These are phyloP conservation scores for Acleris holmiana DNA, from an alignment of 2,888 invertebrate species.

Conservation along the genomic window DNA sequence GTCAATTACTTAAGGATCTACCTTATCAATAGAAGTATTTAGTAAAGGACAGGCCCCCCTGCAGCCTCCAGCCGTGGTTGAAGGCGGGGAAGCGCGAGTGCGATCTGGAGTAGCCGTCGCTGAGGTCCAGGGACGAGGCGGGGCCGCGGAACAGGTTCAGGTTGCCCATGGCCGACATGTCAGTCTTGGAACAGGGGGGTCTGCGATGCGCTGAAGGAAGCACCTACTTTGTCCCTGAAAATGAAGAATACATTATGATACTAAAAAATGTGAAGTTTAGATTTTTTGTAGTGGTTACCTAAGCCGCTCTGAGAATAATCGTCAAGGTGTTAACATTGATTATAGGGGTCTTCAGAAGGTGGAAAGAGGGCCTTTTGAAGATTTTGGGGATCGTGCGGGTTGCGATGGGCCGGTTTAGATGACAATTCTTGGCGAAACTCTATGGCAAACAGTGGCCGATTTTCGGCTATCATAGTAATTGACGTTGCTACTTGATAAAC, in stretches of 20 bases:
- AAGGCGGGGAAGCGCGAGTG: constrained; percentile 50
- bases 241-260: background rate
- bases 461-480: too few species aligned
- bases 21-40: constrained; percentile 1
- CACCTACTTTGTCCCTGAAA: constrained; percentile 53
- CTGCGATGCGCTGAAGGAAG: constrained; percentile 48
- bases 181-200: constrained; percentile 54
- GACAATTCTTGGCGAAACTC: too few species aligned
- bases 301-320: too few species aligned
- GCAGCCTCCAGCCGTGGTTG: constrained; percentile 52
- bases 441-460: too few species aligned
- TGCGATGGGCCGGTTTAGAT: too few species aligned
- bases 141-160: constrained; percentile 51
- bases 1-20: too few species aligned
- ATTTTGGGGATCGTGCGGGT: too few species aligned
- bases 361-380: too few species aligned
- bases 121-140: constrained; percentile 54
- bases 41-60: constrained; percentile 20
- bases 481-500: too few species aligned
- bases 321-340: too few species aligned
- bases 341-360: too few species aligned
- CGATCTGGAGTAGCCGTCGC: constrained; percentile 53
- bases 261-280: background rate
- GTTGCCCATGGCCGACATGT: constrained; percentile 55
- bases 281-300: background rate